Conservation (phyloP, 2,888 invertebrate species). For the Temnothorax unifasciatus region DNA sequence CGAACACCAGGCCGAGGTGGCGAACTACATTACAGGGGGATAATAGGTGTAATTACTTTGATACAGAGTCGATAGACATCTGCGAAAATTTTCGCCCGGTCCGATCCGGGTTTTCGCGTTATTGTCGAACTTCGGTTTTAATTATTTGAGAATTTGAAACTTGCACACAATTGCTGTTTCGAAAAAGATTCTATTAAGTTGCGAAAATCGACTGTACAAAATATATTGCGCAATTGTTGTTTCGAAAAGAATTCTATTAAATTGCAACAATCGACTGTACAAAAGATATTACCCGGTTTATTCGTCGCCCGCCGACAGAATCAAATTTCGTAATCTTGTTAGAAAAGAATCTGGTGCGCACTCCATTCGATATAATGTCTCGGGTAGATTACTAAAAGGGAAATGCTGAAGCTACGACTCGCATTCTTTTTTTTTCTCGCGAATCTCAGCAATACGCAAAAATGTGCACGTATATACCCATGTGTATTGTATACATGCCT, state of each 20-base stretch:
- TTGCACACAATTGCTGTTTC: not conserved
- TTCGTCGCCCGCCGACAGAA: not conserved
- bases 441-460: constrained; percentile 2
- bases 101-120: not conserved
- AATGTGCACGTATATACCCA: constrained; percentile 30
- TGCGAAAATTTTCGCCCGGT: not conserved
- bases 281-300: not conserved
- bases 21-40: constrained; percentile 40
- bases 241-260: not conserved
- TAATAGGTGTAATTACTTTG: constrained; percentile 38
- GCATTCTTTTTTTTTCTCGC: not conserved
- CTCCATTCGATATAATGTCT: not conserved
- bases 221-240: not conserved
- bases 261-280: not conserved
- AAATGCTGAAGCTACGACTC: not conserved
- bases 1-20: not conserved
- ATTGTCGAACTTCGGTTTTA: not conserved
- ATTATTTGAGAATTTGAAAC: not conserved
- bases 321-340: not conserved
- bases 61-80: not conserved
- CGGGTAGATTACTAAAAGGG: not conserved
- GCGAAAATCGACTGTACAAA: not conserved
- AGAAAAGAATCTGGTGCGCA: not conserved
- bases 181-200: not conserved
- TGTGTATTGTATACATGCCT: constrained; percentile 3